These are phyloP conservation scores for Syncerus caffer DNA, from an alignment of 2,797 vertebrate species.

Conservation along the genomic window DNA sequence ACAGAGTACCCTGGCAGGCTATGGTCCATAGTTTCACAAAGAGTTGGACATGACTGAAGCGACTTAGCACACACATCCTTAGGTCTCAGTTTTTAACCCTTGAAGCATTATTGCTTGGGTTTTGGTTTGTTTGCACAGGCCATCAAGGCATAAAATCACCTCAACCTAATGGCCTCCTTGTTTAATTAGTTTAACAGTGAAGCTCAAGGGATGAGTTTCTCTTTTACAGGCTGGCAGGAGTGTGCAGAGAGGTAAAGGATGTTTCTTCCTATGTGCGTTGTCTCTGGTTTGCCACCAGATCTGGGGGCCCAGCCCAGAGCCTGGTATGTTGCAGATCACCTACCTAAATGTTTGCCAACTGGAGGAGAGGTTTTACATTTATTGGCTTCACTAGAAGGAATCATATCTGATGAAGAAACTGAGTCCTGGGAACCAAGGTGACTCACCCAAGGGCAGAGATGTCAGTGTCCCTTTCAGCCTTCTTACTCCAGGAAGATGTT, in stretches of 20 bases:
- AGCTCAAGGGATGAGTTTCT: neutral
- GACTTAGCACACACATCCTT: rapidly evolving
- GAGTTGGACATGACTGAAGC: rapidly evolving
- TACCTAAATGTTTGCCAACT: neutral
- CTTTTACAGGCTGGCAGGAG: neutral
- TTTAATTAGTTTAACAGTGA: neutral
- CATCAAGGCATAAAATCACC: neutral
- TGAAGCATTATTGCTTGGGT: neutral
- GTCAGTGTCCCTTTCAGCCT: neutral
- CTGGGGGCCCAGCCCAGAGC: neutral
- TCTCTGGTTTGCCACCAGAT: neutral
- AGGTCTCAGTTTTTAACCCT: neutral
- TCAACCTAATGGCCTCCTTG: neutral
- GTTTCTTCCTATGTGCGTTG: neutral
- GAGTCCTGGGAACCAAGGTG: neutral
- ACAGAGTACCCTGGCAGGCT: neutral
- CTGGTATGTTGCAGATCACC: neutral
- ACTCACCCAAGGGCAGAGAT: neutral
- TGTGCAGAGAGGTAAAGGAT: neutral
- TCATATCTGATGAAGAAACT: neutral
- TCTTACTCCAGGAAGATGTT: neutral
- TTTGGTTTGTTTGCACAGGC: neutral
- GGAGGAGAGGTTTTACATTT: neutral
- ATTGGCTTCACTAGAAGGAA: neutral
- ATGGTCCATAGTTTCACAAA: neutral